Conservation (phyloP, 2,113 vertebrate genomes). For the Gymnarchus niloticus region DNA sequence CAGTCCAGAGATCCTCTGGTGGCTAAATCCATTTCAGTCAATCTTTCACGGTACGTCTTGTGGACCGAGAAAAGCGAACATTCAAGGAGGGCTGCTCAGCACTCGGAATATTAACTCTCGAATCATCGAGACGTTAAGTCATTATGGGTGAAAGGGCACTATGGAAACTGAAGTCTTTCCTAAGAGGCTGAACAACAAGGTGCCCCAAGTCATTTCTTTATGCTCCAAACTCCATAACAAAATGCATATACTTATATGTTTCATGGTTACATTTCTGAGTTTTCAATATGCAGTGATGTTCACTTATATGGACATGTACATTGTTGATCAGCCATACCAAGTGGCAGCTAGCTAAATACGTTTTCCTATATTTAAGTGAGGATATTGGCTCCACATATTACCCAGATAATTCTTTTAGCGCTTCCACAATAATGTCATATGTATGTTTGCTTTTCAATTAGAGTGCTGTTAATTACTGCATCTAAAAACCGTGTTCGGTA, state of each 20-base stretch:
- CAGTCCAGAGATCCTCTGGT: background rate
- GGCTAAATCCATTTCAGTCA: background rate
- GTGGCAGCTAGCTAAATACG: too few species aligned
- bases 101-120: background rate
- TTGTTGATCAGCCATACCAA: background rate
- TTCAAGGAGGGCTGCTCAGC: background rate
- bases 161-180: background rate
- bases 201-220: background rate
- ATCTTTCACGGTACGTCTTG: background rate
- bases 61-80: background rate
- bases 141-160: background rate
- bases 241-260: background rate
- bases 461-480: constrained; percentile 57
- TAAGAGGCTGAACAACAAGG: background rate
- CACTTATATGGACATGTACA: background rate
- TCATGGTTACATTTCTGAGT: background rate
- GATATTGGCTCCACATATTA: constrained; percentile 59
- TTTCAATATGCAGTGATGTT: background rate
- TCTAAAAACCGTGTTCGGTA: constrained; percentile 46
- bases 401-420: constrained; percentile 57
- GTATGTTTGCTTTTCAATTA: constrained; percentile 55
- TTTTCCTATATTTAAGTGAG: background rate
- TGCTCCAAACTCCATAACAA: background rate
- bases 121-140: background rate
- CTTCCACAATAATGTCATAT: constrained; percentile 55